These are phyloP conservation scores for Acanthurus leucopareius DNA, from an alignment of 2,797 vertebrate species.

Conservation along the genomic window DNA sequence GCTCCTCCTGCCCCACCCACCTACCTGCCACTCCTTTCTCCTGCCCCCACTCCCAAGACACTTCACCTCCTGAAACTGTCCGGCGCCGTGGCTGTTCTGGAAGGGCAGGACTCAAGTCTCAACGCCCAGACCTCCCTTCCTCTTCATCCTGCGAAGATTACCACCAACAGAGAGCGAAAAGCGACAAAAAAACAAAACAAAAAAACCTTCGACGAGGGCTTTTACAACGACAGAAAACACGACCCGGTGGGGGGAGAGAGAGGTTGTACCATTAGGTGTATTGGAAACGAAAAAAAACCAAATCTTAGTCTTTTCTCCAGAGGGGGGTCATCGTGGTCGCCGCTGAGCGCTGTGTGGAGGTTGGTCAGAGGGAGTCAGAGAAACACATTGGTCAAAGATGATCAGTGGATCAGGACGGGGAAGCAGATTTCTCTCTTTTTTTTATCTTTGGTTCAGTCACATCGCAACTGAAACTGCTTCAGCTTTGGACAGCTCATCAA, in stretches of 20 bases:
- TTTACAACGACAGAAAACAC: conserved; percentile 75
- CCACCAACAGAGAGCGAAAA: conserved; percentile 43
- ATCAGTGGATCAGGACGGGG: conserved; percentile 54
- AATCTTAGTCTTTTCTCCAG: conserved; percentile 60
- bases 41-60: background rate
- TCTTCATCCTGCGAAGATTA: conserved; percentile 71
- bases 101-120: conserved; percentile 54
- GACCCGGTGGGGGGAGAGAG: conserved; percentile 44
- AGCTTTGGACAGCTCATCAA: conserved; percentile 74
- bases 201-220: conserved; percentile 61
- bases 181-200: background rate
- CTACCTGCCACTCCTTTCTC: conserved; percentile 12
- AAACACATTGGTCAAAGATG: conserved; percentile 45
- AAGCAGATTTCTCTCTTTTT: conserved; percentile 61
- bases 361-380: conserved; percentile 43
- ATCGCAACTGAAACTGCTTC: conserved; percentile 71
- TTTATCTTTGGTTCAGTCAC: conserved; percentile 73
- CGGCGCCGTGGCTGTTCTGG: conserved; percentile 57
- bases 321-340: conserved; percentile 29
- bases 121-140: conserved; percentile 49
- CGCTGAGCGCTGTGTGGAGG: conserved; percentile 46
- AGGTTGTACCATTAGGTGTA: conserved; percentile 80
- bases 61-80: conserved; percentile 47
- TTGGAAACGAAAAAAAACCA: conserved; percentile 49
- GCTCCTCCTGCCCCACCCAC: conserved; percentile 39